phyloP scores from a whole-genome alignment of 2,888 invertebrate species.

The Danaus chrysippus region DNA sequence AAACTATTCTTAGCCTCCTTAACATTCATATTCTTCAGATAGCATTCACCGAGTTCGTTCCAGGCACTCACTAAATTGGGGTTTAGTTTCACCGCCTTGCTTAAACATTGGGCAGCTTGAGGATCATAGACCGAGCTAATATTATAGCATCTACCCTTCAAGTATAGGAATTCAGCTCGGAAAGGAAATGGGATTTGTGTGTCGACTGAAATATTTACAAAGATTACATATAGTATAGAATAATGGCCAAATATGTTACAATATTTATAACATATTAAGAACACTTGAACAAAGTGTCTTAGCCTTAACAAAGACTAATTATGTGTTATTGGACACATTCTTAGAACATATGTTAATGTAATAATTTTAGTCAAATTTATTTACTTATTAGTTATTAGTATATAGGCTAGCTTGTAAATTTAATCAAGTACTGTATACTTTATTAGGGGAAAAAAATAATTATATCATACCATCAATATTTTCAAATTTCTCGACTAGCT shows the following conservation, averaged over 20 bases:
- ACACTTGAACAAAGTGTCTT: too few relatives aligned
- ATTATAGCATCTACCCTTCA: constrained; percentile 87
- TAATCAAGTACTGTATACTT: too few relatives aligned
- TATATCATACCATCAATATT: constrained; percentile 79
- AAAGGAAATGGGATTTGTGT: constrained; percentile 52
- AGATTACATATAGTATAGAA: too few relatives aligned
- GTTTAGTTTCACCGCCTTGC: constrained; percentile 91
- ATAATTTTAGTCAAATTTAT: too few relatives aligned
- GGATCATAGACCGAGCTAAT: constrained; percentile 82
- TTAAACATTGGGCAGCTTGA: constrained; percentile 85
- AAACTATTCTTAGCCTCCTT: constrained; percentile 91
- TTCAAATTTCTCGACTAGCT: constrained; percentile 81
- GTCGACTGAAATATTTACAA: constrained; percentile 40
- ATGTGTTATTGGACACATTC: too few relatives aligned
- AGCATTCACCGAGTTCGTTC: constrained; percentile 94
- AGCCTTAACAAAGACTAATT: too few relatives aligned
- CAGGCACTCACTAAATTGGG: constrained; percentile 89
- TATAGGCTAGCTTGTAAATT: too few relatives aligned
- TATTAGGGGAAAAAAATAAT: too few relatives aligned
- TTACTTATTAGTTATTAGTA: too few relatives aligned
- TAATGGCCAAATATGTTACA: too few relatives aligned
- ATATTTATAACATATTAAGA: constrained; percentile 1
- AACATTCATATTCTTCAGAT: constrained; percentile 91
- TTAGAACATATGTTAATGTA: too few relatives aligned
- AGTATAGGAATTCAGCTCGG: constrained; percentile 81